phyloP scores from a whole-genome alignment of 2,113 vertebrate species.

The Melanerpes formicivorus region DNA sequence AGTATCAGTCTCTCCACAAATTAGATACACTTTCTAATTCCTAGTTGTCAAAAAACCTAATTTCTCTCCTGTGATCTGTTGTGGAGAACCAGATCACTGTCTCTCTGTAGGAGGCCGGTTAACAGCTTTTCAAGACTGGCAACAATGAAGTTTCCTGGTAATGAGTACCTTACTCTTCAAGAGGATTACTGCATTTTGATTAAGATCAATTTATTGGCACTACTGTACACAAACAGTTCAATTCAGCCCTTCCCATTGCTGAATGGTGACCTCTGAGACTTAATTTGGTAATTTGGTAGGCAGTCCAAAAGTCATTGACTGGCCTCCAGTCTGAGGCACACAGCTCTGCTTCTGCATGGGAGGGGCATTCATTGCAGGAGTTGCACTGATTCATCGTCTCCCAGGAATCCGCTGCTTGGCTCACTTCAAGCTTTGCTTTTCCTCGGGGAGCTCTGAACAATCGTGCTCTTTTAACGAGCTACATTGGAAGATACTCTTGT shows the following conservation, averaged over 20 bases:
- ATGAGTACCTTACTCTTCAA: background rate
- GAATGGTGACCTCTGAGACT: background rate
- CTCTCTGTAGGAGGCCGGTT: conserved; percentile 9
- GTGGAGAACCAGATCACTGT: background rate
- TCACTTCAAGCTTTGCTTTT: background rate
- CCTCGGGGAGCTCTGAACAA: background rate
- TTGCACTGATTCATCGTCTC: background rate
- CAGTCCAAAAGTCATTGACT: background rate
- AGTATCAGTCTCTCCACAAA: background rate
- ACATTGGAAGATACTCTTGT: background rate
- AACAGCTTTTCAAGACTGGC: background rate
- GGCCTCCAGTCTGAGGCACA: background rate
- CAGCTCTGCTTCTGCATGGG: background rate
- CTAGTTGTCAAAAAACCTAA: conserved; percentile 23
- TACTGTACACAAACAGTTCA: background rate
- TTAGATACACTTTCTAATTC: conserved; percentile 20
- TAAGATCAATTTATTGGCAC: conserved; percentile 4
- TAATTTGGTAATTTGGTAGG: conserved; percentile 8
- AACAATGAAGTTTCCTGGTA: conserved; percentile 3
- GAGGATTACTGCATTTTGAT: conserved; percentile 47
- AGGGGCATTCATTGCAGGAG: background rate
- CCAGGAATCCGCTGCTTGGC: background rate
- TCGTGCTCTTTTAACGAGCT: background rate
- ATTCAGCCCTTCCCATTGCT: background rate
- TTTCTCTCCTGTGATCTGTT: background rate